A percentile compares a stretch with the other conserved stretches of the same genome.
Evolutionary conservation across 2,113 vertebrate genomes (phyloP).

Genomic region (Rhinoptilus africanus): DNA sequence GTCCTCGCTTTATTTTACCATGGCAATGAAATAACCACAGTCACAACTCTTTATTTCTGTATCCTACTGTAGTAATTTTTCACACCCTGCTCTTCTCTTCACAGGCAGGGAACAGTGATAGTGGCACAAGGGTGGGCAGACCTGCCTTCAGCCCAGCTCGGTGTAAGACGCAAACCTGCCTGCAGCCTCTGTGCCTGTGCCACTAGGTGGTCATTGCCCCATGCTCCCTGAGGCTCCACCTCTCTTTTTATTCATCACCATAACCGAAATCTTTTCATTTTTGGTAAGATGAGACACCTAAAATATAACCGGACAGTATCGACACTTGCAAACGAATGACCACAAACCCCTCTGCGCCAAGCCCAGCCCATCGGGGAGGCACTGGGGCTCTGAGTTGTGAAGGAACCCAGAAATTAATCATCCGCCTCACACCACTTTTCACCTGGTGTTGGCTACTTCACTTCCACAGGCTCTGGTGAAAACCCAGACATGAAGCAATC

Average conservation of each 20-base stretch:
- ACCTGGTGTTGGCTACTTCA: not conserved
- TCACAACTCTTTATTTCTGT: not conserved
- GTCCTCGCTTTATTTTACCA: not conserved
- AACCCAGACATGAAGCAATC: not conserved
- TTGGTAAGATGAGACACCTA: not conserved
- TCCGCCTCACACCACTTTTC: not conserved
- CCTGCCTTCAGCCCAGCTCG: fast-evolving
- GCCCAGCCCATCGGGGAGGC: not conserved
- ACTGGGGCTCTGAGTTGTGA: not conserved
- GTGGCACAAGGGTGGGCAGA: fast-evolving
- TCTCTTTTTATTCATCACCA: not conserved
- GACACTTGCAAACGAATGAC: not conserved
- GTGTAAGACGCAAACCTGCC: not conserved
- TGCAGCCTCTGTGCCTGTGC: not conserved
- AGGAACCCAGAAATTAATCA: not conserved
- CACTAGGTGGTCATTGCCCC: not conserved
- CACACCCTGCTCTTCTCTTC: not conserved
- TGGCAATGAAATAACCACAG: not conserved
- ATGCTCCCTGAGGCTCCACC: not conserved
- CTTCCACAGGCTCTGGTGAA: not conserved
- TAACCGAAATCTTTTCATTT: not conserved
- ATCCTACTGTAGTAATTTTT: not conserved
- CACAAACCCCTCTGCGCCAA: not conserved
- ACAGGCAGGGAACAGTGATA: not conserved
- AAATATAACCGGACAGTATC: not conserved